Base-by-base conservation (phyloP, 2,888 invertebrate genomes). In the Melipona beecheii region DNA sequence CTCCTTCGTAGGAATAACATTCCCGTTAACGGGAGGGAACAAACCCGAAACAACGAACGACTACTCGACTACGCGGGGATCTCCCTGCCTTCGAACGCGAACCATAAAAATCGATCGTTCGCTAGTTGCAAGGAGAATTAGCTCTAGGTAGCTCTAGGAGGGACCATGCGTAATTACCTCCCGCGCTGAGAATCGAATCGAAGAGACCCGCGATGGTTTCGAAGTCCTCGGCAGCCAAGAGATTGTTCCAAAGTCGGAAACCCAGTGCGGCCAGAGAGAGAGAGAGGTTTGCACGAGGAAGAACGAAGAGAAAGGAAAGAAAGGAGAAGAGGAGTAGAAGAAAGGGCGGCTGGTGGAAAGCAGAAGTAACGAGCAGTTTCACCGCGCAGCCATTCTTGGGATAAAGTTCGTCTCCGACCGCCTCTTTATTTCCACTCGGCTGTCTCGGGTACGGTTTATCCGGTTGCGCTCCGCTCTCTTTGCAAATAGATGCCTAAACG, bases 351-450 rank as follows among this genome's bases (percentile, higher is more conserved):
- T 83, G 74, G 81, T 77, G 83, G 81, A 64, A 86, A 88, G 72
- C 56, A 78, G 72, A 36, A 88, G 85, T 86, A 88, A 88, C 84
- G 88, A 87, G 88, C 81, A 81, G 81, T 88, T 75, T 65, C 65
- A 62, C 77, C 58, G 36, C 66, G 64, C 64, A 58, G 64, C 75
- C 80, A 66, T 84, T 83, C 86, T 81, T 82, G 70, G 82, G 83
- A 87, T 82, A 82, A 87, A 83, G 86, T 82, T 81, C 77, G 75
- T 78, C 78, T 65, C 80, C 75, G 69, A 83, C 84, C 75, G 81
- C 62, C 80, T 81, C 86, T 87, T 88, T 85, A 87, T 86, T 90
- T 87, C 88, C 85, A 78, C 83, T 85, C 71, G 76, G 84, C 81
- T 82, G 78, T 83, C 86, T 74, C 74, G 73, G 81, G 75, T 78